phyloP scores from a whole-genome alignment of 2,113 vertebrate genomes.

The Prunella himalayana region DNA sequence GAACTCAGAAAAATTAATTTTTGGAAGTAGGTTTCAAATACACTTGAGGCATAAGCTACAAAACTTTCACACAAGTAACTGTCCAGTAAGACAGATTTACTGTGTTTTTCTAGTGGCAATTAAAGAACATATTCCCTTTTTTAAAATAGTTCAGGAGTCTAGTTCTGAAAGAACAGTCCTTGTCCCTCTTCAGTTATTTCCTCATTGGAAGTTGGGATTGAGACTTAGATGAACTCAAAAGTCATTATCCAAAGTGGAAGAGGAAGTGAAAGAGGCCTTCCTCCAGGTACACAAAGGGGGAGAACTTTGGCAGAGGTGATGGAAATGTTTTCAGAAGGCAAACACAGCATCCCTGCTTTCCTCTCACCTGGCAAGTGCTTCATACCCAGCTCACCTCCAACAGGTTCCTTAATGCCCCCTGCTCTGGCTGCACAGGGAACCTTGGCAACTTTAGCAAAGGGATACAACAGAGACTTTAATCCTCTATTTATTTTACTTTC shows the following conservation, averaged over 20 bases:
- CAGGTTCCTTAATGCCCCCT: not conserved
- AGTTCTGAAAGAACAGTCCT: not conserved
- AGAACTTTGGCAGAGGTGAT: not conserved
- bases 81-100: not conserved
- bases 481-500: not conserved
- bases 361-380: not conserved
- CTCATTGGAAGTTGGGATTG: not conserved
- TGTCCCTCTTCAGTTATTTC: not conserved
- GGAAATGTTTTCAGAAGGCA: not conserved
- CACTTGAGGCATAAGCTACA: not conserved
- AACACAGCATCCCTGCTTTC: not conserved
- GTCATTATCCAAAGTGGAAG: not conserved
- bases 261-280: not conserved
- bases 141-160: not conserved
- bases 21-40: not conserved
- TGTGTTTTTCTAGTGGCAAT: not conserved
- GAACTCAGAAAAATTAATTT: not conserved
- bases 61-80: not conserved
- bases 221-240: not conserved
- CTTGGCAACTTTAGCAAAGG: not conserved
- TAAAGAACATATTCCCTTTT: not conserved
- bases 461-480: not conserved
- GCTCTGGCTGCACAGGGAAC: not conserved
- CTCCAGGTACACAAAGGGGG: not conserved
- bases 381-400: fast-evolving